Conservation (phyloP, 2,797 vertebrate species). For the Etheostoma perlongum region DNA sequence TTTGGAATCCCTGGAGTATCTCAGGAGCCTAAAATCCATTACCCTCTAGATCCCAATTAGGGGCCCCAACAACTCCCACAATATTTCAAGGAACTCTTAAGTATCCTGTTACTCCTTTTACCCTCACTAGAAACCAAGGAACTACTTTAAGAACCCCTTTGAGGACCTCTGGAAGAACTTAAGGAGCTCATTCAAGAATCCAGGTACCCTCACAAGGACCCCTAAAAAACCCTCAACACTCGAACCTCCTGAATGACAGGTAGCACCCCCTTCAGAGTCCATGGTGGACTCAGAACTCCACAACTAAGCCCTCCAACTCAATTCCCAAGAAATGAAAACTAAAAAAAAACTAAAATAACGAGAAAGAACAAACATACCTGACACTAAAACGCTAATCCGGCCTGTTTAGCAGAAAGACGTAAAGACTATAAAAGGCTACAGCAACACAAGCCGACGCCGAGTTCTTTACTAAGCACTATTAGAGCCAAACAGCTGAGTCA, state of each 20-base stretch:
- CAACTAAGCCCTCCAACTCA: not conserved
- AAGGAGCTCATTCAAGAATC: not conserved
- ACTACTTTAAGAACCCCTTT: not conserved
- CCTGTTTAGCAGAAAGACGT: not conserved
- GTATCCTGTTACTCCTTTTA: no score
- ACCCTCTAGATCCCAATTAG: not conserved
- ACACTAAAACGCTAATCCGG: not conserved
- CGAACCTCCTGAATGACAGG: not conserved
- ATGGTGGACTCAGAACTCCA: not conserved
- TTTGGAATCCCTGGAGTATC: not conserved
- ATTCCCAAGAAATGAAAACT: not conserved
- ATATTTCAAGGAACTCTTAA: not conserved
- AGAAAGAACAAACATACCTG: not conserved
- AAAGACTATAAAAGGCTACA: not conserved
- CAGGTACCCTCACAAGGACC: not conserved
- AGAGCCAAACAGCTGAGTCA: not conserved
- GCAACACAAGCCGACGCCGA: not conserved
- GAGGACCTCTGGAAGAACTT: not conserved
- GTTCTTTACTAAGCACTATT: not conserved
- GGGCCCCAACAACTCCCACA: not conserved
- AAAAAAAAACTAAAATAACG: not conserved
- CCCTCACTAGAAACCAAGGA: not conserved
- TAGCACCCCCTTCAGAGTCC: not conserved
- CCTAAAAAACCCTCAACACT: not conserved
- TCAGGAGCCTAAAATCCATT: not conserved